Evolutionary conservation across 2,113 vertebrate genomes (phyloP).

Genomic region (Sigmodon hispidus): DNA sequence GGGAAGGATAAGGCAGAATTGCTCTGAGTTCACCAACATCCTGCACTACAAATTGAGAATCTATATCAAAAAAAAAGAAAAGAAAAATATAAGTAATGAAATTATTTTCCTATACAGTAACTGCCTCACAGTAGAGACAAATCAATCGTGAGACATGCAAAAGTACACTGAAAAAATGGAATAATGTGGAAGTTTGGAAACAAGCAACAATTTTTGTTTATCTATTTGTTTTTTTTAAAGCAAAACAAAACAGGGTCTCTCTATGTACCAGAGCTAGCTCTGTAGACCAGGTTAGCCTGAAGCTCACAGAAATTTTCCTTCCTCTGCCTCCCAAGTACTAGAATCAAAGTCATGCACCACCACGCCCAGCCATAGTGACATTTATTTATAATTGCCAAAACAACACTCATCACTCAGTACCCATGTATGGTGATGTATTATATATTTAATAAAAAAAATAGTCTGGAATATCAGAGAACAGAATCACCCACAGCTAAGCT

Average conservation of each 20-base stretch:
- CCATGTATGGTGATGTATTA: too few relatives aligned
- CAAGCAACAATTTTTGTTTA: not conserved
- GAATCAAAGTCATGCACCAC: not conserved
- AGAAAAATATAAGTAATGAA: constrained; percentile 9
- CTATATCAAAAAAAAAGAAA: not conserved
- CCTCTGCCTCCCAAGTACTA: not conserved
- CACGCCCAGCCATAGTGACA: not conserved
- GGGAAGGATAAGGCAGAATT: not conserved
- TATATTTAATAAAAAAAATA: too few relatives aligned
- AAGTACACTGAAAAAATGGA: constrained; percentile 42
- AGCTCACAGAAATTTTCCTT: not conserved
- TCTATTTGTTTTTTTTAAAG: not conserved
- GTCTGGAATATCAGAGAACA: too few relatives aligned
- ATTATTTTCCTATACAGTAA: constrained; percentile 21
- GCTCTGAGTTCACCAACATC: not conserved
- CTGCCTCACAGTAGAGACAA: constrained; percentile 15
- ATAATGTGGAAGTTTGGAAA: not conserved
- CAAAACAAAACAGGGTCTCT: not conserved
- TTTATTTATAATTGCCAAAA: not conserved
- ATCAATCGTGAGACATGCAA: not conserved
- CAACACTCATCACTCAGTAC: not conserved
- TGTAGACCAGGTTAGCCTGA: not conserved
- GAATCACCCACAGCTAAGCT: too few relatives aligned
- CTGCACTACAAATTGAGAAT: not conserved
- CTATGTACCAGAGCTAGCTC: not conserved